A percentile compares a stretch with the other conserved stretches of the same genome.
Evolutionary conservation across 2,888 invertebrate genomes (phyloP).

Genomic region (Ornithoptera priamus): DNA sequence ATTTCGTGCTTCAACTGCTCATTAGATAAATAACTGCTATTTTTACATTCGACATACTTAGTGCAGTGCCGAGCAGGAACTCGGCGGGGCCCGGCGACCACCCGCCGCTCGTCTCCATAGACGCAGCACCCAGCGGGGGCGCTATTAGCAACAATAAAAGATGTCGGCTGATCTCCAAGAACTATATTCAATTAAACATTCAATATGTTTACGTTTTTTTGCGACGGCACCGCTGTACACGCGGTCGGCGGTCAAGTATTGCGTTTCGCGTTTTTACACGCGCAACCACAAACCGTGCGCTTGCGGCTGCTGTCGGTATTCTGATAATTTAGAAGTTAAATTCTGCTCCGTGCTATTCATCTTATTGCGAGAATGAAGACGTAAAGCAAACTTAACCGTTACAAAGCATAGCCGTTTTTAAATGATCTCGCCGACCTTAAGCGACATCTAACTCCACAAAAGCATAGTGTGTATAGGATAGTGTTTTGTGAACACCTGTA

Average conservation of each 20-base stretch:
- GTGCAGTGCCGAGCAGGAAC: conserved; percentile 22
- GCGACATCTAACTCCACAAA: too few species aligned
- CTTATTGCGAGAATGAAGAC: too few species aligned
- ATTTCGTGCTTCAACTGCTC: conserved; percentile 16
- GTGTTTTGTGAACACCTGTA: too few species aligned
- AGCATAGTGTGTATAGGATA: too few species aligned
- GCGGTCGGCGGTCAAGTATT: conserved; percentile 40
- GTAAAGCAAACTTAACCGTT: too few species aligned
- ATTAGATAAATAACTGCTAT: conserved; percentile 19
- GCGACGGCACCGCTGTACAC: conserved; percentile 35
- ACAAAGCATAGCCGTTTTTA: too few species aligned
- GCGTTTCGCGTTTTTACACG: conserved; percentile 3
- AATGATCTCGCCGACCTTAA: too few species aligned
- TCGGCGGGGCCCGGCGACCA: conserved; percentile 6
- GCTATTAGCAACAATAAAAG: conserved; percentile 31
- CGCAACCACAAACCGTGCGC: too few species aligned
- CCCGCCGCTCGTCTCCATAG: conserved; percentile 25
- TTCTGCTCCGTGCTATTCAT: too few species aligned
- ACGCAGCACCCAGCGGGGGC: conserved; percentile 24
- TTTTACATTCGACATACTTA: conserved; percentile 10
- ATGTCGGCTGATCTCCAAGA: conserved; percentile 22
- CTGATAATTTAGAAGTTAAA: too few species aligned
- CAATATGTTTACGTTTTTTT: conserved; percentile 40
- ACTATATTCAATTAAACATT: conserved; percentile 38
- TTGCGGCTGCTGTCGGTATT: too few species aligned